phyloP scores from a whole-genome alignment of 2,113 vertebrate species.

The Callopanchax toddi region DNA sequence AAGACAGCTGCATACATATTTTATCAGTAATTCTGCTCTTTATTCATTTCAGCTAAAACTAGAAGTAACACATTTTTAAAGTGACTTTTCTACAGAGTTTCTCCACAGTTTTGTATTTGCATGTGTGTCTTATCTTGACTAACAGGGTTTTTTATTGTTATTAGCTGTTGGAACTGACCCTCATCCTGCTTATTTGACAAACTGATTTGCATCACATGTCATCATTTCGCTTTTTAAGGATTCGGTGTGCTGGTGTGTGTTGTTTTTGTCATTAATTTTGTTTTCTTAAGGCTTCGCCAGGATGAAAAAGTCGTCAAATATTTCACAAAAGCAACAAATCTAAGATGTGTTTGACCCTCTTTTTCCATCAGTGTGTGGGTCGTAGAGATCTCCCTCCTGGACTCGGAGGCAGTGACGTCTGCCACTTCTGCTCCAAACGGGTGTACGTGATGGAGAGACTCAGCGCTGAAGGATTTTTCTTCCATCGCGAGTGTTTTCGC shows the following conservation, averaged over 20 bases:
- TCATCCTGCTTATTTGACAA: not conserved
- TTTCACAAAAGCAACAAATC: fast-evolving
- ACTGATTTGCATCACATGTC: not conserved
- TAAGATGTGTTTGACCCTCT: not conserved
- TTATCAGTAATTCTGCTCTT: too few species aligned
- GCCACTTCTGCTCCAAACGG: conserved; percentile 92
- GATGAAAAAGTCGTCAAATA: not conserved
- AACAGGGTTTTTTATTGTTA: not conserved
- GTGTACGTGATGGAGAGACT: conserved; percentile 96
- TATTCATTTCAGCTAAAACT: too few species aligned
- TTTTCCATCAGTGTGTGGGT: conserved; percentile 76
- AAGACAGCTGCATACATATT: too few species aligned
- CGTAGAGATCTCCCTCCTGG: conserved; percentile 81
- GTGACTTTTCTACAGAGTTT: too few species aligned
- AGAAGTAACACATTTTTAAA: not conserved
- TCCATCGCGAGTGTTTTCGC: conserved; percentile 96
- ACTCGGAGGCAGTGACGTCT: conserved; percentile 89
- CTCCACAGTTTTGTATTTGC: not conserved
- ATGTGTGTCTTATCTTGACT: not conserved
- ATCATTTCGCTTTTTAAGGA: not conserved
- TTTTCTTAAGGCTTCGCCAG: not conserved
- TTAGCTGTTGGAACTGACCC: not conserved
- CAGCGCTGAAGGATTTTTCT: conserved; percentile 92
- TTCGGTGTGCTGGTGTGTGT: not conserved
- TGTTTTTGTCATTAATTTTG: too few species aligned